A percentile compares a stretch with the other conserved stretches of the same genome.
These are phyloP conservation scores for Chaetura pelagica DNA, from an alignment of 2,113 vertebrate genomes.

Conservation along the genomic window DNA sequence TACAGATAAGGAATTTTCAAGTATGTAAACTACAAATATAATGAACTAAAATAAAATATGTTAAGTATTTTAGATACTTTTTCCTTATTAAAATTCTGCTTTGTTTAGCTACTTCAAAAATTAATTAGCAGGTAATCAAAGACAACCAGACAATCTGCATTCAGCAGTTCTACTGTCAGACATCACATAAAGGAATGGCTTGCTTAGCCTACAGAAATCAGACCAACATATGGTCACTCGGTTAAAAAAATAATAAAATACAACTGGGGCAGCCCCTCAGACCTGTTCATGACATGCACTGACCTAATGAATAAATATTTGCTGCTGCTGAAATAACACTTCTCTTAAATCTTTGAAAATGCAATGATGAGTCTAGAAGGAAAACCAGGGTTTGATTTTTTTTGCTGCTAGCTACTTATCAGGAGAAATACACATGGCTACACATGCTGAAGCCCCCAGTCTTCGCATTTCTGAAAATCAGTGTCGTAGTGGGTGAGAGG, in stretches of 20 bases:
- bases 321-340: not conserved
- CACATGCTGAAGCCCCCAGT: fast-evolving
- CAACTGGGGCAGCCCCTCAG: fast-evolving
- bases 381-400: fast-evolving
- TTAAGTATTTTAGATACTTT: not conserved
- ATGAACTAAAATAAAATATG: not conserved
- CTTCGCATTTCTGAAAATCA: not conserved
- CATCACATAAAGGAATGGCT: not conserved
- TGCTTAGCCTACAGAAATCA: not conserved
- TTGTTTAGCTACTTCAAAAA: not conserved
- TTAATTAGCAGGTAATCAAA: not conserved
- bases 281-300: not conserved
- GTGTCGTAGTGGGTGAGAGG: fast-evolving
- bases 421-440: fast-evolving
- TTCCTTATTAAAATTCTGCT: not conserved
- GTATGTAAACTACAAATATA: not conserved
- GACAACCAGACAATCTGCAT: not conserved
- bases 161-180: not conserved
- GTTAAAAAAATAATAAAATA: not conserved
- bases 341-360: not conserved
- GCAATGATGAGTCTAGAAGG: not conserved
- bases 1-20: not conserved
- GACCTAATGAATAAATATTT: not conserved
- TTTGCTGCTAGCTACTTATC: not conserved
- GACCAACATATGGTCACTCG: not conserved